Base-by-base conservation (phyloP, 2,888 invertebrate species). In the Lasioglossum pauxillum region DNA sequence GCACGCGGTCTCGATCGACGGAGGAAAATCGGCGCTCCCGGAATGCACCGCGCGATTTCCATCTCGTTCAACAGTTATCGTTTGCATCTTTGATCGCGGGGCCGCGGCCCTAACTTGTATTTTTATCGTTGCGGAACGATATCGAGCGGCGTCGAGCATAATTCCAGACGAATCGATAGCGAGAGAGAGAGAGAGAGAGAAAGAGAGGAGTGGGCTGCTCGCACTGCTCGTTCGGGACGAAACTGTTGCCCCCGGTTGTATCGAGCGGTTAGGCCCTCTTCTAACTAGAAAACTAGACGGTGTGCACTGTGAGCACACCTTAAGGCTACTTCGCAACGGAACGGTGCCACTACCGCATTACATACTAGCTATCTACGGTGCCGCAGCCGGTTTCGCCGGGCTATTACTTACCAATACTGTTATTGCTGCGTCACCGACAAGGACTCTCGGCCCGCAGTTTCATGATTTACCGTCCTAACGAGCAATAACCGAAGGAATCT, bases 321-420 rank as follows among this genome's bases (percentile, higher is more conserved):
- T 86, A 83, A 83, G 81, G 71, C 76, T 67, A 81, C 73, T 81
- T 83, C 75, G 76, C 80, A 81, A 69, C 75, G 78, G 41, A 60
- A 60, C 75, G 49, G 60, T 49, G 69, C 77, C 77, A 85, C 82
- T 82, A 76, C 83, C 83, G 85, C 85, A 80, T 87, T 87, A 83
- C 84, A 76, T 80, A 73, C 44, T 78, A 83, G 73, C 38, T 77
- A 75, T 85, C 80, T 69, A 80, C 77, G 76, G 35, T 82, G 79
- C 71, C 79, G 82, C 79, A 75, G 84, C 84, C 85, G 57, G 85
- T 82, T 85, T 72, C 44, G 49, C 57, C 78, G 27, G 75, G 77
- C 82, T 85, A 82, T 85, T 87, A 85, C 78, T 85, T 82, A 80
- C 85, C 82, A 77, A 87, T 82, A 85, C 85, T 85, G 77, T 80